phyloP scores from a whole-genome alignment of 2,113 vertebrate species.

The Arvicanthis niloticus region DNA sequence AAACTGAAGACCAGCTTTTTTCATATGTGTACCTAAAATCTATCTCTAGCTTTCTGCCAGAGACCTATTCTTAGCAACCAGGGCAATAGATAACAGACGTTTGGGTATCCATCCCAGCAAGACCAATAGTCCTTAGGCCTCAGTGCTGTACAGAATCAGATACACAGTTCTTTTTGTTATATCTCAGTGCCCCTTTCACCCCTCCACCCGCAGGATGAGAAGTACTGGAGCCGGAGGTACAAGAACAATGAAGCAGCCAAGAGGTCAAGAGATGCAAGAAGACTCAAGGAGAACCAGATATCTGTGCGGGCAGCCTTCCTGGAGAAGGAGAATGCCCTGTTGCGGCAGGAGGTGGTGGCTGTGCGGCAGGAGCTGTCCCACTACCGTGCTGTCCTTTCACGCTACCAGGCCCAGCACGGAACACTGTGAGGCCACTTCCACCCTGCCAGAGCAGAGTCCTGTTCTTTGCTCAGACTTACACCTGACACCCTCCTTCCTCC shows the following conservation, averaged over 20 bases:
- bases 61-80: neutral
- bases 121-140: neutral
- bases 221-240: constrained; percentile 94
- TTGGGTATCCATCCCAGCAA: neutral
- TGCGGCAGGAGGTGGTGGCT: constrained; percentile 94
- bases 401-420: constrained; percentile 93
- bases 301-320: constrained; percentile 95
- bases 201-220: constrained; percentile 90
- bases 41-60: neutral
- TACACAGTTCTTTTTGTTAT: neutral
- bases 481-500: constrained; percentile 25
- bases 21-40: neutral
- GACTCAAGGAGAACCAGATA: constrained; percentile 97
- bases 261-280: constrained; percentile 94
- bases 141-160: neutral
- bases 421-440: constrained; percentile 80
- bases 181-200: neutral
- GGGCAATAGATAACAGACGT: neutral
- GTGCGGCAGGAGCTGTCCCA: constrained; percentile 95
- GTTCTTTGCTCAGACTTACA: constrained; percentile 39
- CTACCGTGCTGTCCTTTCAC: constrained; percentile 93
- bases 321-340: constrained; percentile 94
- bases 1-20: neutral
- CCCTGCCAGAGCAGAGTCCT: neutral
- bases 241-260: constrained; percentile 97